Conservation (phyloP, 30 jellyfish, hydroid and myxozoan genomes). For the Aurelia aurita region DNA sequence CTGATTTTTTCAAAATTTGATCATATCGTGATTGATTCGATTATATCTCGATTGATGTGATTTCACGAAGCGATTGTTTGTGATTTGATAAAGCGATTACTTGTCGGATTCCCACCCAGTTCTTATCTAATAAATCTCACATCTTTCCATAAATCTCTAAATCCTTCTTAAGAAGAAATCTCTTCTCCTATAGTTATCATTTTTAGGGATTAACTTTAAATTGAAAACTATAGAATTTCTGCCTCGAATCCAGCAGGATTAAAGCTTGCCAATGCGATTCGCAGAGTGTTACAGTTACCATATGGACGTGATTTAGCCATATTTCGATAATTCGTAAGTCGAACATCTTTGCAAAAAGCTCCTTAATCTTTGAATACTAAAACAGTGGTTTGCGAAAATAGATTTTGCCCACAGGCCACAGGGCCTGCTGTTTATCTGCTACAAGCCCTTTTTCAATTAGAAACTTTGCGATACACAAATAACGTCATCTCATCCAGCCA, state of each 20-base stretch:
- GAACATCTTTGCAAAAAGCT: neutral
- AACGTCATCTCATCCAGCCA: no score
- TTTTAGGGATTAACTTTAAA: neutral
- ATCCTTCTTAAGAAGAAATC: neutral
- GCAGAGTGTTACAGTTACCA: conserved; percentile 5
- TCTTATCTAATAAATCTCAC: neutral
- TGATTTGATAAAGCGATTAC: no score
- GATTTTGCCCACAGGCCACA: no score
- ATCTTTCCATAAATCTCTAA: conserved; percentile 3
- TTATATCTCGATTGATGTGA: no score
- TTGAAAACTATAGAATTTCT: neutral
- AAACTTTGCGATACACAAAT: no score
- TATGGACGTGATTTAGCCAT: conserved; percentile 7
- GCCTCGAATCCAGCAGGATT: neutral
- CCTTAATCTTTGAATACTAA: neutral
- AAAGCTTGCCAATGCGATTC: neutral
- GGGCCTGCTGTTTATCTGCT: no score
- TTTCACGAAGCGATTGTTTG: no score
- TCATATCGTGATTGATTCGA: no score
- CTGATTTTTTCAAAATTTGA: no score
- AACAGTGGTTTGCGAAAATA: no score
- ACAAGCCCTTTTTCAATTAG: no score
- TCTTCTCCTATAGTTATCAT: neutral
- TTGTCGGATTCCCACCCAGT: conserved; percentile 3
- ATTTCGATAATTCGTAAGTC: conserved; percentile 1